Evolutionary conservation across 2,888 invertebrate species (phyloP), one percentile per base, ranked within the genome.

Genomic region (Cepaea hortensis): DNA sequence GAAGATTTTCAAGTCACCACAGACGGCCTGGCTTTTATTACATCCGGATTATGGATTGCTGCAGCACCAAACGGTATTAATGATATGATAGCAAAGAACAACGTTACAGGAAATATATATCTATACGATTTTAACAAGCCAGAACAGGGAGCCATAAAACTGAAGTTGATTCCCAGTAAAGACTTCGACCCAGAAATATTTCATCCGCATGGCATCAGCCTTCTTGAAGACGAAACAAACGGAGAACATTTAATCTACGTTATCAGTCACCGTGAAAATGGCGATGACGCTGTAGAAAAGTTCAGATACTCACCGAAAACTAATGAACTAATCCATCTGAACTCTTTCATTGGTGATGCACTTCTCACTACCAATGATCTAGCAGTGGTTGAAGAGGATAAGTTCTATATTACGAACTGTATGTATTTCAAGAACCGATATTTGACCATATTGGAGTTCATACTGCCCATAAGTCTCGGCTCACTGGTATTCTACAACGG

Each of bases 1-100:
- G 92, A 92, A 83, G 91, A 92, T 81, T 90, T 92, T 86, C 89
- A 92, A 68, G 90, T 91, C 5, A 86, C 91, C n/a, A 88, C 90
- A 55, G 89, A 90, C 90, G 92, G 92, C 1, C 86, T 91, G 3
- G 91, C 92, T 35, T 91, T 92, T 77, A 91, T 92, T 48, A 90
- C 91, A 48, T 91, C 92, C 46, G 86, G 86, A 11, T 3, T 86
- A 55, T 65, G n/a, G 46, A 65, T 46, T 46, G n/a, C 46, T 18
- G 20, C 50, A 35, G 62, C 48, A 55, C 50, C 86, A 0, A 55
- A 48, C 46, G 6, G 4, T 5, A 72, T 80, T 35, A 82, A 70
- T 7, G 81, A 87, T n/a, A 80, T 87, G 35, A 88, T 90, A 68
- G 84, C 85, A 55, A 85, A 86, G 18, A 87, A 90, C 70, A 88